Percentiles rank a stretch among this genome's conserved stretches.
Evolutionary conservation across 2,113 vertebrate genomes (phyloP).

Genomic region (Desmodus rotundus): DNA sequence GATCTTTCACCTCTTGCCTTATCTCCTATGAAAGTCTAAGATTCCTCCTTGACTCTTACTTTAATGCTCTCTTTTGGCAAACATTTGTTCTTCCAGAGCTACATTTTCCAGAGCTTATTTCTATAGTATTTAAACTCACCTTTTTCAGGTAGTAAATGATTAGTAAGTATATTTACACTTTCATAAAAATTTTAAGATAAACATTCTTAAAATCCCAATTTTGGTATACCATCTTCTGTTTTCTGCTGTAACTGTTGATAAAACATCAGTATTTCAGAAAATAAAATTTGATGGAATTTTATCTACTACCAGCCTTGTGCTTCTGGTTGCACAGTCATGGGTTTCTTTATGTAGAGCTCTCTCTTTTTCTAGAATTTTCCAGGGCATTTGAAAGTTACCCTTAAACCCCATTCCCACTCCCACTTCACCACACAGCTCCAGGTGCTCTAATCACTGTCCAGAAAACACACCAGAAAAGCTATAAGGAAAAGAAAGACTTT

Average conservation of each 20-base stretch:
- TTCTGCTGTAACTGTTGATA: background rate
- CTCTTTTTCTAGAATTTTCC: background rate
- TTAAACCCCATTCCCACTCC: background rate
- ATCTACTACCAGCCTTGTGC: background rate
- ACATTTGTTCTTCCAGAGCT: background rate
- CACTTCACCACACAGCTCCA: background rate
- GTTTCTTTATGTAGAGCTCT: background rate
- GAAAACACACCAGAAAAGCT: background rate
- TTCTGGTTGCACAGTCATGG: background rate
- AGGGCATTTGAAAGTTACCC: background rate
- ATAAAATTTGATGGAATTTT: background rate
- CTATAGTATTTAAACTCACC: background rate
- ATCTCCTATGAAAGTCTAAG: background rate
- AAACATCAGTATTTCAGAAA: background rate
- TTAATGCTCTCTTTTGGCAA: background rate
- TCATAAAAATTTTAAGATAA: background rate
- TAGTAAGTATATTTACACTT: background rate
- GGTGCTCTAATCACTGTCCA: background rate
- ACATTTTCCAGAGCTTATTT: background rate
- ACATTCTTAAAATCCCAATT: background rate
- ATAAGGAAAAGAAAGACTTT: background rate
- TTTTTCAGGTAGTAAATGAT: background rate
- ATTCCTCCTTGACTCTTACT: background rate
- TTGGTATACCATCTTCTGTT: background rate
- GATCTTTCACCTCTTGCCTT: background rate